These are phyloP conservation scores for Sarotherodon lohbergeri DNA, from an alignment of 2,113 vertebrate species.

Conservation along the genomic window DNA sequence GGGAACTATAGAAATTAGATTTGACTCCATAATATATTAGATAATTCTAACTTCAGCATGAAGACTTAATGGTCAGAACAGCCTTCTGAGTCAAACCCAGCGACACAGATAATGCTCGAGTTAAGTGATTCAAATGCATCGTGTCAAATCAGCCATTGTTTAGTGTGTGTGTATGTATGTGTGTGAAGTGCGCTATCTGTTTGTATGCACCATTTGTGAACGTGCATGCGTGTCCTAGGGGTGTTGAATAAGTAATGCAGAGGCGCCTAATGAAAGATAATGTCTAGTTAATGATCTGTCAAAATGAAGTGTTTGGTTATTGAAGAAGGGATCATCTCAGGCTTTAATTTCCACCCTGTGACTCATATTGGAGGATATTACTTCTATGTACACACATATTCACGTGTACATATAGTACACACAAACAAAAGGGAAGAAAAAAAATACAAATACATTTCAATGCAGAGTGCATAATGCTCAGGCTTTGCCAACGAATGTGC, in stretches of 20 bases:
- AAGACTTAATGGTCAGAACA: neutral
- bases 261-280: constrained; percentile 69
- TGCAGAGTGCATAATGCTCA: neutral
- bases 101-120: neutral
- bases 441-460: neutral
- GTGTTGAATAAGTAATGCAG: constrained; percentile 63
- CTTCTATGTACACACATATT: neutral
- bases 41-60: neutral
- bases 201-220: constrained; percentile 13
- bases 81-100: neutral
- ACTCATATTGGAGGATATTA: constrained; percentile 50
- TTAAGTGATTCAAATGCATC: neutral
- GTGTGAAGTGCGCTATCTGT: neutral
- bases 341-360: constrained; percentile 62
- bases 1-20: neutral
- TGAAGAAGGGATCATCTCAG: constrained; percentile 49
- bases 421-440: neutral
- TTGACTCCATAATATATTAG: neutral
- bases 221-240: constrained; percentile 28
- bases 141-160: neutral
- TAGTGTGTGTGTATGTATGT: neutral
- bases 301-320: constrained; percentile 69
- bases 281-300: constrained; percentile 71
- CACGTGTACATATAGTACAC: neutral
- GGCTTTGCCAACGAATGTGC: constrained; percentile 3